Base-by-base conservation (phyloP, 2,113 vertebrate species). In the Microcebus ravelobensis region DNA sequence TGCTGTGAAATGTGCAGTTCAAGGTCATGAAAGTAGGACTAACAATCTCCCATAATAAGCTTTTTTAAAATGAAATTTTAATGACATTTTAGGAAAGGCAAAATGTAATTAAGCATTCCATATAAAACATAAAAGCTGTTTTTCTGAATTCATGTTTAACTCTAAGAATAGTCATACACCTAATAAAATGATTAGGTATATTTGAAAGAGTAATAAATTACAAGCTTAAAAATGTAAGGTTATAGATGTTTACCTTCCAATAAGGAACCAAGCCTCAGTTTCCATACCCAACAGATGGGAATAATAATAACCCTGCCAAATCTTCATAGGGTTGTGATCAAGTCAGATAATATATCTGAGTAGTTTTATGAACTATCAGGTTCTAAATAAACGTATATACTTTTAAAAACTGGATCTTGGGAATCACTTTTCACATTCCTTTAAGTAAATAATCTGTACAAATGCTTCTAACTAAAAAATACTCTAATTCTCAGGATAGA, bases 1-100 rank as follows among this genome's bases (percentile, higher is more conserved):
- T 95, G 21, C n/a, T 71, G 11, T 80, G 42, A 96, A 91, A 93
- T 70, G n/a, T 67, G 52, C 29, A 67, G 92, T 92, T 96, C 76
- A 96, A 95, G 90, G 90, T 91, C 63, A 90, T 77, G 39, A 81
- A 90, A 85, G 42, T 2, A 88, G 48, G 9, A 79, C 52, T 94
- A 81, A 97, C 34, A 95, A 87, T 57, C 34, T 57, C 20, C 79
- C 52, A 73, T 9, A 59, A 34, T 57, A 70, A 45, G 8, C n/a
- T 39, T 96, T 93, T 87, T 45, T 82, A 91, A 80, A 45, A 87
- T 88, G 36, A 61, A 39, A 73, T 83, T 89, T 93, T 57, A 70
- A 25, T 25, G 39, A 55, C n/a, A 76, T 87, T 94, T 83, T 39
- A 52, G 45, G 74, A 92, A 92, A 94, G 71, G 84, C 4, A 90